Conservation (phyloP, 2,113 vertebrate species). For the Heloderma charlesbogerti region DNA sequence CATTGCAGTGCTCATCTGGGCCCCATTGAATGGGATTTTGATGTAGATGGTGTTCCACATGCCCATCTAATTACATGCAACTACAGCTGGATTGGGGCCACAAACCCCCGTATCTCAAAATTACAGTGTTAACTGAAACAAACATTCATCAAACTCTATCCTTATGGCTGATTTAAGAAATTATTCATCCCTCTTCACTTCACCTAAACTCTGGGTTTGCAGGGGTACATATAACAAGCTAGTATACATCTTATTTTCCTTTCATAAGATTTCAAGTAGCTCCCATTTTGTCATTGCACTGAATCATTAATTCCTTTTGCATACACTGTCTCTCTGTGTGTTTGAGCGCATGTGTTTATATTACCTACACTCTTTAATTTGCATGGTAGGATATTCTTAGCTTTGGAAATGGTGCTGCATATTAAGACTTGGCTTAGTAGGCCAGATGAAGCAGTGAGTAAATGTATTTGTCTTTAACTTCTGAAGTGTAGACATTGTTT, state of each 20-base stretch:
- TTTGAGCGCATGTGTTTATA: slow-evolving; percentile 66
- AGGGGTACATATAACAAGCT: slow-evolving; percentile 40
- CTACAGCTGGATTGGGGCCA: background rate
- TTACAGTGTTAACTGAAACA: slow-evolving; percentile 53
- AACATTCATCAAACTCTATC: slow-evolving; percentile 44
- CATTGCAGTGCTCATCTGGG: background rate
- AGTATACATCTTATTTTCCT: slow-evolving; percentile 60
- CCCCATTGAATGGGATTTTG: background rate
- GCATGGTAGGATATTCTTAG: slow-evolving; percentile 59
- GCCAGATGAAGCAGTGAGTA: slow-evolving; percentile 32
- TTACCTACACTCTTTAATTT: slow-evolving; percentile 61
- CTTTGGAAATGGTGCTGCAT: slow-evolving; percentile 65
- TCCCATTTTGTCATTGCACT: slow-evolving; percentile 65
- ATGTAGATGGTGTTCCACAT: background rate
- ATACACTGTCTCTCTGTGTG: slow-evolving; percentile 59
- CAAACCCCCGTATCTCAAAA: slow-evolving; percentile 45
- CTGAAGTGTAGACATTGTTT: slow-evolving; percentile 44
- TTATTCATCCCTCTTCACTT: slow-evolving; percentile 25
- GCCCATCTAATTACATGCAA: background rate
- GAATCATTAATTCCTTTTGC: slow-evolving; percentile 70
- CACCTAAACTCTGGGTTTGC: slow-evolving; percentile 55
- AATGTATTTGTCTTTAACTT: slow-evolving; percentile 29
- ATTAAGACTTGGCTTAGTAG: slow-evolving; percentile 42
- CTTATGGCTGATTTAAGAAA: slow-evolving; percentile 53
- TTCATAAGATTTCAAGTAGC: slow-evolving; percentile 49